A percentile compares a stretch with the other conserved stretches of the same genome.
These are phyloP conservation scores for Bettongia penicillata DNA, from an alignment of 2,113 vertebrate species.

Conservation along the genomic window DNA sequence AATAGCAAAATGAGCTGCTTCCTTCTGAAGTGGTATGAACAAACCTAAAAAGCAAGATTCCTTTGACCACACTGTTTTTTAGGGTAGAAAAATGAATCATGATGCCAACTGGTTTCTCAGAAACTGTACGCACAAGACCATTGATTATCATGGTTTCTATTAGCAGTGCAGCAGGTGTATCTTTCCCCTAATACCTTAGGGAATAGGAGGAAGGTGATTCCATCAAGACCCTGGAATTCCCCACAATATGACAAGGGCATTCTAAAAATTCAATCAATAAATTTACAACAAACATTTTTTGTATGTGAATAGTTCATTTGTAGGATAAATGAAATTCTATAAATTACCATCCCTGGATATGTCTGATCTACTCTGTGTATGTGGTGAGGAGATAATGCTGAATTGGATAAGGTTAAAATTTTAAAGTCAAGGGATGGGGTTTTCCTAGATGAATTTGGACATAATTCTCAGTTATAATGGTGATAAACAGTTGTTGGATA, in stretches of 20 bases:
- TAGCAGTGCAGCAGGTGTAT: not conserved
- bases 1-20: constrained; percentile 12
- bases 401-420: not conserved
- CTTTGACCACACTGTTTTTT: not conserved
- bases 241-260: not conserved
- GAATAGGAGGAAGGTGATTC: not conserved
- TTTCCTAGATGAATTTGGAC: not conserved
- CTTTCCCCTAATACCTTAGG: not conserved
- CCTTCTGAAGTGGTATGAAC: constrained; percentile 30
- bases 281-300: not conserved
- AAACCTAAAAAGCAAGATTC: not conserved
- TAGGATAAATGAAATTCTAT: not conserved
- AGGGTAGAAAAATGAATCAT: not conserved
- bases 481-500: constrained; percentile 14
- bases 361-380: not conserved
- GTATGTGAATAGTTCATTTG: not conserved
- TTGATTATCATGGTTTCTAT: not conserved
- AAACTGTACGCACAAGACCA: not conserved
- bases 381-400: not conserved
- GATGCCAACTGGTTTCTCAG: not conserved
- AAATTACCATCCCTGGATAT: not conserved
- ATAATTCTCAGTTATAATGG: not conserved
- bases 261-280: not conserved
- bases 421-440: not conserved
- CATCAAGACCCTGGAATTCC: not conserved